A percentile compares a stretch with the other conserved stretches of the same genome.
Conservation (phyloP, 2,888 invertebrate genomes). For the Stenodema calcarata region DNA sequence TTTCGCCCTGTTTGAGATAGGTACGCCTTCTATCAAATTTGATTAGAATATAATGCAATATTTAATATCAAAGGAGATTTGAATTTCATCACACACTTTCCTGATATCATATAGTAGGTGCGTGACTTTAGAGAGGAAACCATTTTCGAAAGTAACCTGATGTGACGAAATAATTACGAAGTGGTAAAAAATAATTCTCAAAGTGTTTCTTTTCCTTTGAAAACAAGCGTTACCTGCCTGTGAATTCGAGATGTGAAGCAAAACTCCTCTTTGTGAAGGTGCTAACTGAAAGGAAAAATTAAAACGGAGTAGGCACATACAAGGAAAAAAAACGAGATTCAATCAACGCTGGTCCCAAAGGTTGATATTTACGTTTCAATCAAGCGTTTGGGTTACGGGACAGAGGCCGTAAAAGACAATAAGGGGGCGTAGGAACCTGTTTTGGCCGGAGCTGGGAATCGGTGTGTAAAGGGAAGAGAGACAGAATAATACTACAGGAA, state of each 20-base stretch:
- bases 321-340: neutral
- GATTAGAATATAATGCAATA: neutral
- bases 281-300: neutral
- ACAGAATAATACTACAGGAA: conserved; percentile 23
- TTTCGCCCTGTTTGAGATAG: neutral
- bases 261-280: neutral
- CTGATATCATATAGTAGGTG: neutral
- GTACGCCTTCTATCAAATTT: neutral
- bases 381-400: neutral
- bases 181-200: neutral
- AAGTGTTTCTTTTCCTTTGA: neutral
- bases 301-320: neutral
- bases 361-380: conserved; percentile 16
- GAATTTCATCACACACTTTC: neutral
- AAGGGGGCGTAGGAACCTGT: neutral
- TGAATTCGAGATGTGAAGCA: neutral
- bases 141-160: neutral
- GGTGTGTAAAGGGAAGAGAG: neutral
- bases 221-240: neutral
- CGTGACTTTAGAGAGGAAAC: neutral
- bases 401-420: neutral
- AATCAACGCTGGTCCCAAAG: neutral
- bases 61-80: neutral
- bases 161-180: neutral
- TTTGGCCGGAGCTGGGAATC: neutral